Evolutionary conservation across 2,113 vertebrate genomes (phyloP).

Genomic region (Eidolon helvum): DNA sequence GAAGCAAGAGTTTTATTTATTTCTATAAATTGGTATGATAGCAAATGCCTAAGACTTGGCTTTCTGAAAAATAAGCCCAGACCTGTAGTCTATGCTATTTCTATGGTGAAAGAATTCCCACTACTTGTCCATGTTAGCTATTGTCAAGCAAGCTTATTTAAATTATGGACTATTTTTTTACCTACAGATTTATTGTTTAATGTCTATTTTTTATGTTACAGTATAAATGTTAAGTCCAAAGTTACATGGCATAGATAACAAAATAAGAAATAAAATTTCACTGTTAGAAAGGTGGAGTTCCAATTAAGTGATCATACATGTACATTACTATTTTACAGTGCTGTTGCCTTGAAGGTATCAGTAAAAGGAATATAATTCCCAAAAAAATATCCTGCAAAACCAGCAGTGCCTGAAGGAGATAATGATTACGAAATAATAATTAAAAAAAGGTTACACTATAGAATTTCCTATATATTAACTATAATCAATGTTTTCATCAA

Average conservation of each 20-base stretch:
- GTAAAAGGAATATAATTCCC: constrained; percentile 10
- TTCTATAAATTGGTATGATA: not conserved
- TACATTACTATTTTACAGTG: constrained; percentile 36
- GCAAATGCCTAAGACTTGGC: not conserved
- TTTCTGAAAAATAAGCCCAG: not conserved
- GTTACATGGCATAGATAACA: not conserved
- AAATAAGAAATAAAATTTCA: constrained; percentile 13
- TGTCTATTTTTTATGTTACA: not conserved
- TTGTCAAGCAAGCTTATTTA: not conserved
- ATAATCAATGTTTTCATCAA: constrained; percentile 45
- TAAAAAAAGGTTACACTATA: not conserved
- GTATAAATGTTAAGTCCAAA: not conserved
- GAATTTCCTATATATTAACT: constrained; percentile 7
- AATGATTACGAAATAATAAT: not conserved
- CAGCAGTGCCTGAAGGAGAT: constrained; percentile 5
- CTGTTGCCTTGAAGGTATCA: constrained; percentile 12
- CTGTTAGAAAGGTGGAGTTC: constrained; percentile 14
- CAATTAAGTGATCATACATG: not conserved
- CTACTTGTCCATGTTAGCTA: not conserved
- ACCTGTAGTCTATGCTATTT: not conserved
- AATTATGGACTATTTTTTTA: not conserved
- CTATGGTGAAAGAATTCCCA: not conserved
- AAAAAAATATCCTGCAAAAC: constrained; percentile 12
- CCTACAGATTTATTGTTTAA: not conserved
- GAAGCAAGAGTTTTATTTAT: not conserved